Conservation (phyloP, 2,797 vertebrate genomes). For the Anguilla pacifica region DNA sequence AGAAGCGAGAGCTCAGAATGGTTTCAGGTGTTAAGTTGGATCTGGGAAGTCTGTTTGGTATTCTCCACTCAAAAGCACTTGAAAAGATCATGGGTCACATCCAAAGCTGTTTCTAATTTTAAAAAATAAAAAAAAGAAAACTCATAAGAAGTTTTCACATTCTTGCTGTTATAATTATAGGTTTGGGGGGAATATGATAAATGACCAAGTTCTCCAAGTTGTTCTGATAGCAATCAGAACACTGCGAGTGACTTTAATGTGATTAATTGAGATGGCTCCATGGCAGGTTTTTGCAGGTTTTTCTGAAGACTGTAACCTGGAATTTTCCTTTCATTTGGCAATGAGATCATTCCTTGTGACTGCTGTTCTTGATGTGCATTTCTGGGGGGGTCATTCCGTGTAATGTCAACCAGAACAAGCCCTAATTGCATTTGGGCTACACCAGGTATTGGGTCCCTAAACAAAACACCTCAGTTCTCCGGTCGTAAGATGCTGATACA, state of each 20-base stretch:
- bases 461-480: too few species aligned
- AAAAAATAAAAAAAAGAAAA: not conserved
- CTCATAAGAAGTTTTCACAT: conserved; percentile 12
- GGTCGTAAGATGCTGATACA: too few species aligned
- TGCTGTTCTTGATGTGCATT: too few species aligned
- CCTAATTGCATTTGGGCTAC: too few species aligned
- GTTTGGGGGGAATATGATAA: not conserved
- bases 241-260: not conserved
- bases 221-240: conserved; percentile 3
- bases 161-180: conserved; percentile 16
- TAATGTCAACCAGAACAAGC: too few species aligned
- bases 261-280: not conserved
- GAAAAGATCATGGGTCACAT: conserved; percentile 5
- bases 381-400: too few species aligned
- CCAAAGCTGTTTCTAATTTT: conserved; percentile 20
- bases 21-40: not conserved
- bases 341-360: too few species aligned
- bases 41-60: conserved; percentile 20
- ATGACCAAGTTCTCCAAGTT: not conserved
- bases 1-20: not conserved
- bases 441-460: too few species aligned
- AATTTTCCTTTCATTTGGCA: not conserved
- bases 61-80: conserved; percentile 13
- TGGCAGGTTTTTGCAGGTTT: not conserved
- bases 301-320: not conserved